These are phyloP conservation scores for Zapornia atra DNA, from an alignment of 2,113 vertebrate genomes.

Conservation along the genomic window DNA sequence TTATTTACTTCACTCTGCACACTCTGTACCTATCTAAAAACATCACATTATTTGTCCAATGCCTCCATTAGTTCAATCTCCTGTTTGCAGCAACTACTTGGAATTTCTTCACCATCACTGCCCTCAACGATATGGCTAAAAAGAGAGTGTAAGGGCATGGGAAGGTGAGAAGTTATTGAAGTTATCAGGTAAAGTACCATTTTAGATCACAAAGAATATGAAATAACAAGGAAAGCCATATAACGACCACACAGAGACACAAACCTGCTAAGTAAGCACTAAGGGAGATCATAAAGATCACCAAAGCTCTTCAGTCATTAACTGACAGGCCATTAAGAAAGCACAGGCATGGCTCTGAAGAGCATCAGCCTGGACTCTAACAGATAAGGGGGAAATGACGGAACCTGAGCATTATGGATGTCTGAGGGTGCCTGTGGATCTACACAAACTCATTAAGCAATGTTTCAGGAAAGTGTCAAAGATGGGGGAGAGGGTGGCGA, in stretches of 20 bases:
- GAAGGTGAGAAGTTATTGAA: neutral
- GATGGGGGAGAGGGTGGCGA: neutral
- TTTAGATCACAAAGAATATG: neutral
- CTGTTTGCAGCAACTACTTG: neutral
- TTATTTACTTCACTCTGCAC: neutral
- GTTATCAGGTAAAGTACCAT: neutral
- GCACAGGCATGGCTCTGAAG: neutral
- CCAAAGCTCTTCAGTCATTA: neutral
- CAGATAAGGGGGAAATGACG: neutral
- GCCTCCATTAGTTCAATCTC: neutral
- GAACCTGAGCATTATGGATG: fast-evolving
- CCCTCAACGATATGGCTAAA: fast-evolving
- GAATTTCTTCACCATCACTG: neutral
- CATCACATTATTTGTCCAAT: neutral
- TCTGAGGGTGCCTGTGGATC: fast-evolving
- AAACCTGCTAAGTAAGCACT: neutral
- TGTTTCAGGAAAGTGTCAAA: neutral
- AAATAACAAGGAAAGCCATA: neutral
- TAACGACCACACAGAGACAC: neutral
- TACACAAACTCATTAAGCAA: neutral
- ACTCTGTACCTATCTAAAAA: neutral
- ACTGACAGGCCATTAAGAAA: neutral
- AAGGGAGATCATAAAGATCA: neutral
- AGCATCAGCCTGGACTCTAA: neutral
- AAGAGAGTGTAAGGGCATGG: neutral